Evolutionary conservation across 2,797 vertebrate species (phyloP).

Genomic region (Gastrophryne carolinensis): DNA sequence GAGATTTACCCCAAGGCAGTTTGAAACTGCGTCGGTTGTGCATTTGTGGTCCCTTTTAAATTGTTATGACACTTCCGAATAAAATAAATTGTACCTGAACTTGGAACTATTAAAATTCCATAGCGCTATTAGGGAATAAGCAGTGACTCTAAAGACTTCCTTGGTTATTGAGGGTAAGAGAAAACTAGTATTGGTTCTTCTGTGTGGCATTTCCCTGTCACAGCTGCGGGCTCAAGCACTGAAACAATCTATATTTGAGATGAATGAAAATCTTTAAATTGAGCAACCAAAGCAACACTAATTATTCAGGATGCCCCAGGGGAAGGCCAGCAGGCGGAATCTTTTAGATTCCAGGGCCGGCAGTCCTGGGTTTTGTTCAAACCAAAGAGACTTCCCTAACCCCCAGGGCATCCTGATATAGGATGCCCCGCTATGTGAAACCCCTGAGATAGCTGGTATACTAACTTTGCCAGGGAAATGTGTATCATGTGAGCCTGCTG

Average conservation of each 20-base stretch:
- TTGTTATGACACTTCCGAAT: slow-evolving; percentile 52
- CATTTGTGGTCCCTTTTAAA: slow-evolving; percentile 56
- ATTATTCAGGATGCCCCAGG: too few relatives aligned
- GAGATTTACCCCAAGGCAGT: slow-evolving; percentile 48
- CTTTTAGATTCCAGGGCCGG: too few relatives aligned
- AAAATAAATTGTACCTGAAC: slow-evolving; percentile 61
- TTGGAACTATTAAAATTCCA: slow-evolving; percentile 57
- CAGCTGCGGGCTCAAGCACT: not conserved
- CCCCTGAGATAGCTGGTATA: too few relatives aligned
- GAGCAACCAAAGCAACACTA: too few relatives aligned
- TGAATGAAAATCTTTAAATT: too few relatives aligned
- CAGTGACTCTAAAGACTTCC: slow-evolving; percentile 33
- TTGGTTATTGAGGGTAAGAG: slow-evolving; percentile 46
- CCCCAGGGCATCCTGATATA: too few relatives aligned
- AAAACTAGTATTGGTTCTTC: not conserved
- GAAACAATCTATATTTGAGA: slow-evolving; percentile 2
- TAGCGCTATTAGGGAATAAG: slow-evolving; percentile 52
- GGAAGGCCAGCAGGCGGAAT: too few relatives aligned
- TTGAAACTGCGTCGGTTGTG: slow-evolving; percentile 51
- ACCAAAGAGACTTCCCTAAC: too few relatives aligned
- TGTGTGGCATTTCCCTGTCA: not conserved
- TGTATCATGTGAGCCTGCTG: too few relatives aligned
- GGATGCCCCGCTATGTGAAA: too few relatives aligned
- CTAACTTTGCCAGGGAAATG: too few relatives aligned
- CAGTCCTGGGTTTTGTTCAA: too few relatives aligned